phyloP scores from a whole-genome alignment of 1,140 invertebrate species.

The Diabrotica undecimpunctata region DNA sequence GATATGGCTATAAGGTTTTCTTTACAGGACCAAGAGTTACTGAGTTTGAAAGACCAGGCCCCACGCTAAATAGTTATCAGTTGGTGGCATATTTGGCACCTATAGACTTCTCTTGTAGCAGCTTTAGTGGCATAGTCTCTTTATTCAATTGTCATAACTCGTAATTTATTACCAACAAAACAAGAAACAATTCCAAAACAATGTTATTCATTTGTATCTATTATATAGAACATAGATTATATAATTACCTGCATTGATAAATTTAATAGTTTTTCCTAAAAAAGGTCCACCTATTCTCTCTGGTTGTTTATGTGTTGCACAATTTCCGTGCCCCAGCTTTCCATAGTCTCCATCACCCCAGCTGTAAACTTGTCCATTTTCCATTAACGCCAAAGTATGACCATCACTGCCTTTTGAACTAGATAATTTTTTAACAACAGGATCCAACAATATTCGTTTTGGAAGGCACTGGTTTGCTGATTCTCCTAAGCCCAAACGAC shows the following conservation, averaged over 20 bases:
- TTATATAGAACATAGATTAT: no score
- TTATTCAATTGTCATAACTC: no score
- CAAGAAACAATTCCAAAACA: no score
- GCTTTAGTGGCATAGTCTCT: no score
- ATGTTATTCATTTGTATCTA: no score
- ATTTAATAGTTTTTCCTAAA: constrained; percentile 50
- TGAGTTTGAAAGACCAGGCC: no score
- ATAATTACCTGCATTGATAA: constrained; percentile 53
- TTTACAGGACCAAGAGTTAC: no score
- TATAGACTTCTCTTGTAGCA: no score
- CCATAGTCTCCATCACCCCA: constrained; percentile 98
- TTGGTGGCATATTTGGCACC: no score
- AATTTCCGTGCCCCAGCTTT: constrained; percentile 74
- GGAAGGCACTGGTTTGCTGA: constrained; percentile 90
- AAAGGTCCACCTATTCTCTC: constrained; percentile 52
- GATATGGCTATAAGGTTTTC: no score
- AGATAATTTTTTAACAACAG: constrained; percentile 46
- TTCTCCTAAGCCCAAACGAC: constrained; percentile 86
- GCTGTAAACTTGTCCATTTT: constrained; percentile 90
- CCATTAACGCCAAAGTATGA: constrained; percentile 90
- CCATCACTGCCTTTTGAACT: constrained; percentile 69
- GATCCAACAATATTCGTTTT: constrained; percentile 63
- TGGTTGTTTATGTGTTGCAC: constrained; percentile 57
- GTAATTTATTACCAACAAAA: no score
- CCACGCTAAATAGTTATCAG: no score